Evolutionary conservation across 2,888 invertebrate genomes (phyloP), one percentile per base, ranked within the genome.

Genomic region (Criorhina ranunculi): DNA sequence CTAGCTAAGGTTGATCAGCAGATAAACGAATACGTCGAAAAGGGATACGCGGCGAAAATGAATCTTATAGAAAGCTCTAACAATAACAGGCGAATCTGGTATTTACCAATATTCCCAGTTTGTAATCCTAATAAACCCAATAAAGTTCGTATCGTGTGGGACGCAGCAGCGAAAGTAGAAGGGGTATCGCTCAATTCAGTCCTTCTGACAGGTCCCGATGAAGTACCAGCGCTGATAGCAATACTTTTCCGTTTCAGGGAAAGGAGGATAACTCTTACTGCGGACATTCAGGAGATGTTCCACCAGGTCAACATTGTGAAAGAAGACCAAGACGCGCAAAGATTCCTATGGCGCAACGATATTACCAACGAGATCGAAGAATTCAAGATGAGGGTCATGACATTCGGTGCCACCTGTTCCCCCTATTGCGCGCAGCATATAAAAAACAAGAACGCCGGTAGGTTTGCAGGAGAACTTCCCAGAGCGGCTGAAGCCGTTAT

Each of bases 391-490:
- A 40, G 40, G 7, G 59, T 67, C 1, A 40, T 78, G 62, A 55
- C 55, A 17, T 78, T 70, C 7, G 55, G 62, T 29, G 29, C 72
- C 9, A 75, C 64, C 6, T 73, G 60, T 11, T 77, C 64, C 0
- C 55, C 66, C 0, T 64, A 35, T 5, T 55, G 62, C 9, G 76
- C 76, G 7, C 46, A 86, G n/a, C 88, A 77, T 53, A 75, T 88
- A 0, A 88, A 87, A 66, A 87, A 88, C 24, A 42, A 8, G 11
- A 89, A 89, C 29, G 89, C 89, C 0, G 9, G 35, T 0, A 40
- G 64, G 17, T 88, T 79, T 19, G 9, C 3, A 11, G 2, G 0
- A 6, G 8, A 29, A 31, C 86, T 57, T 55, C 88, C 88, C 1
- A 12, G 49, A 24, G 88, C 88, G 0, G 78, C 60, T 0, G 11